These are phyloP conservation scores for Capreolus pygargus DNA, from an alignment of 2,113 vertebrate species.

Conservation along the genomic window DNA sequence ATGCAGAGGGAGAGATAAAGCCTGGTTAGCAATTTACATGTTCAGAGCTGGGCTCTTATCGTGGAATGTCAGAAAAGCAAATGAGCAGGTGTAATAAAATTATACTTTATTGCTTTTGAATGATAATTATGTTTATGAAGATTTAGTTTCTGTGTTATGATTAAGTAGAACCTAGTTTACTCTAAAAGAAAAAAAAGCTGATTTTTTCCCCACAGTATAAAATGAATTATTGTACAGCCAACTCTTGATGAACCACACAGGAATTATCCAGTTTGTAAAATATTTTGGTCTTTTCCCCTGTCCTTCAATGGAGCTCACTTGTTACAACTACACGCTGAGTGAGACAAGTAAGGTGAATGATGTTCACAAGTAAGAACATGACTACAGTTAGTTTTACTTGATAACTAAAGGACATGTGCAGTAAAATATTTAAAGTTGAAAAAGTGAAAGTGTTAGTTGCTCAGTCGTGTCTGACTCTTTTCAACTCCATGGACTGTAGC, in stretches of 20 bases:
- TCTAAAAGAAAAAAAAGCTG: slow-evolving; percentile 11
- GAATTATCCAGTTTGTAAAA: background rate
- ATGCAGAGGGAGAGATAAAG: slow-evolving; percentile 29
- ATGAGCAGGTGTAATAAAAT: slow-evolving; percentile 58
- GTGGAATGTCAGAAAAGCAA: slow-evolving; percentile 49
- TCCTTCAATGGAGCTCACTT: background rate
- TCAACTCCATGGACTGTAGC: background rate
- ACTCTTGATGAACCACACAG: slow-evolving; percentile 6
- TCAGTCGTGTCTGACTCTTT: background rate
- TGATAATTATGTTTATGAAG: slow-evolving; percentile 51
- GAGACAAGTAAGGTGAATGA: background rate
- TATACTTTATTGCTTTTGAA: slow-evolving; percentile 51
- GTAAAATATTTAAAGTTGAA: background rate
- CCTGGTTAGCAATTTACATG: slow-evolving; percentile 23
- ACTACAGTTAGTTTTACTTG: background rate
- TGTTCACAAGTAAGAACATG: background rate
- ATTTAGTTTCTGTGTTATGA: slow-evolving; percentile 26
- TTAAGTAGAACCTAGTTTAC: slow-evolving; percentile 21
- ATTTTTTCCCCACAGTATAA: background rate
- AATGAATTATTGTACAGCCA: background rate
- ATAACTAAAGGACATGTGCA: background rate
- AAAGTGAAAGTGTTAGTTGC: background rate
- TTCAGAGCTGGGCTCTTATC: slow-evolving; percentile 44
- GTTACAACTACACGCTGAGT: background rate
- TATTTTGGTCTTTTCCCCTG: background rate